Base-by-base conservation (phyloP, 2,797 vertebrate species). In the Lagorchestes hirsutus region DNA sequence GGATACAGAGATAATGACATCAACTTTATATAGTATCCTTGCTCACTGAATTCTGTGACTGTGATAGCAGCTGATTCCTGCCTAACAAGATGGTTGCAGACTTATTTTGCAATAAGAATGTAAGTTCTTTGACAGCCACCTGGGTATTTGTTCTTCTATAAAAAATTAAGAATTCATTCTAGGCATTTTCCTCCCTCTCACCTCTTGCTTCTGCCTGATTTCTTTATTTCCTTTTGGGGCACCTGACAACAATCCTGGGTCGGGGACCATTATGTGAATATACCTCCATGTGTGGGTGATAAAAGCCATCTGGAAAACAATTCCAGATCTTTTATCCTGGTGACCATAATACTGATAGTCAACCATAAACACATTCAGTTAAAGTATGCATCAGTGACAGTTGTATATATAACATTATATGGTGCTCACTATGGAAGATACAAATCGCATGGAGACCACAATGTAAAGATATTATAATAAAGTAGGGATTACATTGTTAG, bases 201-300 rank as follows among this genome's bases (percentile, higher is more conserved):
- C 5, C 13, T 40, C 28, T 82, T 92, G 2, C 11, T n/a, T 11
- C 50, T 40, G 0, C 13, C 29, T 92, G 2, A 16, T 91, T 5
- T 90, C 82, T 54, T 96, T 22, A 28, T 91, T 94, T 93, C 50
- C 55, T 59, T 74, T 62, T 59, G 14, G 91, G 12, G 90, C 9
- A 93, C 31, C 55, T 0, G 91, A 3, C 9, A 74, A 13, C 6
- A 93, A 13, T 29, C 31, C 10, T 58, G 91, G 90, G 40, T 50
- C 62, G 46, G n/a, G 4, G 34, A 62, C 3, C 90, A 91, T 31
- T 67, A 46, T 40, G 2, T 13, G 50, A 10, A 5, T 62, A 22
- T 2, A 54, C 1, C 1, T 24, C 29, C 52, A 5, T 87, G 5
- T 54, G 91, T 56, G n/a, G 0, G 10, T 4, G 0, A 18, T 90